Base-by-base conservation (phyloP, 37 sponge, comb jelly and placozoan genomes). In the Cliona cf. orientalis region DNA sequence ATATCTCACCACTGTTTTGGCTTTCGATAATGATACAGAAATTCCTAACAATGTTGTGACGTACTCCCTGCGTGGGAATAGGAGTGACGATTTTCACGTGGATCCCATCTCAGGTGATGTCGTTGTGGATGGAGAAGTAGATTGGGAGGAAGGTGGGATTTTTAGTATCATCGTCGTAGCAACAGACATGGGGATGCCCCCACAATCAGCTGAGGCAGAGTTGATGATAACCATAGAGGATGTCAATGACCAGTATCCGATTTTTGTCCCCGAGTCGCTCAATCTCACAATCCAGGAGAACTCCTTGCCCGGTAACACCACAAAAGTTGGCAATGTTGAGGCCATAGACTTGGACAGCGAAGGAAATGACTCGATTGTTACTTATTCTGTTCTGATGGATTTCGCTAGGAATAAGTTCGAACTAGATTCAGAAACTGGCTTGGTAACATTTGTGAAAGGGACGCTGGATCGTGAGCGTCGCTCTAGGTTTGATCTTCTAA, bases 171-270 rank as follows among this genome's bases (percentile, higher is more conserved):
- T 17, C 0, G 72, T 86, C 49, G 43, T 79, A 56, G 87, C 80
- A 19, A 87, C 68, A 3, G 88, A 91, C 66, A 19, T 42, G 42
- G 75, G 77, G 11, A 82, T 75, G 22, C 87, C 91, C 28, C 44
- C 79, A 22, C 69, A 39, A 4, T 79, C 83, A 17, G 62, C 69
- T 0, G 45, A 0, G 1, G 84, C 84, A 32, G 62, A 46, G 22
- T 34, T 90, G n/a, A 78, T 65, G 49, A 61, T 94, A 14, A 6
- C 35, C 44, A 66, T 94, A 38, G 33, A 3, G 26, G 84, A 89
- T 38, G 78, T 94, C 33, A 94, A 94, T 49, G 90, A 94, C 58
- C 70, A 80, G 22, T 46, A 84, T 57, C 94, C 94, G 14, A 34
- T 72, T 0, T 94, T 90, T 39, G 19, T 46, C 0, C 72, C 70